Base-by-base conservation (phyloP, 2,113 vertebrate genomes). In the Cacatua alba region DNA sequence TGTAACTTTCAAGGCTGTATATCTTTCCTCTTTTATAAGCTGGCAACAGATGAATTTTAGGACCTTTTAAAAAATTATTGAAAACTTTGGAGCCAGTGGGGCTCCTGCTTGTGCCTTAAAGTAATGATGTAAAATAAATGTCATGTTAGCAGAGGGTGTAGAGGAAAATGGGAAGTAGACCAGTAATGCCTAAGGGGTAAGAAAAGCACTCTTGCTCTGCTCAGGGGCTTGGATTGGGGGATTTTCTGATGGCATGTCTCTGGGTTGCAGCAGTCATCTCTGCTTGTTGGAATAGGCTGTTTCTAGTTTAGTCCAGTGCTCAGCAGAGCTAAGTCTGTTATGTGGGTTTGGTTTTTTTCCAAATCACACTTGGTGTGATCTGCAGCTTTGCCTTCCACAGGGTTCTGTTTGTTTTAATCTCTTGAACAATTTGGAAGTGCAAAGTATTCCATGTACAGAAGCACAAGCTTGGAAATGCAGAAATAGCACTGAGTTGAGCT, bases 21-120 rank as follows among this genome's bases (percentile, higher is more conserved):
- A 72, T 96, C 86, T 96, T 95, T 89, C 31, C 44, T 85, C 28
- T 94, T 96, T 95, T 95, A 92, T 92, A 96, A 89, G 91, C 78
- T 96, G 91, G 91, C 78, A 95, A 82, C 62, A 92, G 81, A 94
- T 82, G 83, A 82, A 87, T 94, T 97, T 96, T 89, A 91, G 86
- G 70, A 82, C 63, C 92, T 94, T 92, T 95, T 24, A 86, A 95
- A 95, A 97, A 94, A 82, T 62, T 96, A 92, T 57, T 79, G 90
- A 79, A 65, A 75, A 49, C 21, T 84, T 90, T 39, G 77, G 94
- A 94, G 94, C 85, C 91, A 82, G 74, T 59, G 74, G 60, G 77
- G 23, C 57, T 96, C 70, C 70, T 94, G 59, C 49, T 91, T 90
- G 51, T 93, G 72, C 78, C 51, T 93, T 93, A 60, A 10, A 80